Conservation (phyloP, 1,140 invertebrate genomes). For the Drosophila funebris region DNA sequence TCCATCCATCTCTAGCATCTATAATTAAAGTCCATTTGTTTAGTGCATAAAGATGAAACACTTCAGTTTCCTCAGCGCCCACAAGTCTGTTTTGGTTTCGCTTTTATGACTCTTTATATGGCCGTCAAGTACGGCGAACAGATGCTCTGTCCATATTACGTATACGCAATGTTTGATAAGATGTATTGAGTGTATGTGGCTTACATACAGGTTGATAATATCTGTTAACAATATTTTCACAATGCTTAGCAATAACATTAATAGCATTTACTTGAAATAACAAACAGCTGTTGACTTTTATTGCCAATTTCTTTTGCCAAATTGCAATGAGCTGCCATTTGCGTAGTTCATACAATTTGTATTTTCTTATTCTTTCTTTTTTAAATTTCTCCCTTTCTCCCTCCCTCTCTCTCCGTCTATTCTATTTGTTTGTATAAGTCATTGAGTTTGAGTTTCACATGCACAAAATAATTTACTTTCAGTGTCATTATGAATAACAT, state of each 20-base stretch:
- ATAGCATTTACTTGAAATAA: slow-evolving; percentile 46
- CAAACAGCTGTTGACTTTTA: slow-evolving; percentile 42
- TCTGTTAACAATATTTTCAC: slow-evolving; percentile 30
- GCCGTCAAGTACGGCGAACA: slow-evolving; percentile 33
- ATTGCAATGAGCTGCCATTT: slow-evolving; percentile 44
- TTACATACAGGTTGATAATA: slow-evolving; percentile 1
- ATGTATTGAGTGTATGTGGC: background rate
- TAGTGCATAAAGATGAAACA: background rate
- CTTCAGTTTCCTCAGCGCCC: slow-evolving; percentile 1
- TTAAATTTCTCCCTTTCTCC: no score
- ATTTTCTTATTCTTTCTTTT: background rate
- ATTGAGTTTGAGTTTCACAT: slow-evolving; percentile 25
- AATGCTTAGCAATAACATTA: slow-evolving; percentile 42
- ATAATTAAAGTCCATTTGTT: slow-evolving; percentile 31
- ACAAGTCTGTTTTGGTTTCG: slow-evolving; percentile 7
- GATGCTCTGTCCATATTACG: slow-evolving; percentile 34
- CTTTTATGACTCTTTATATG: slow-evolving; percentile 23
- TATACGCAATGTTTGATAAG: slow-evolving; percentile 36
- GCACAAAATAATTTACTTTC: slow-evolving; percentile 48
- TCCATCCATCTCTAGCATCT: background rate
- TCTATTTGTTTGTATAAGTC: slow-evolving; percentile 33
- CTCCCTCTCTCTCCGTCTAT: background rate
- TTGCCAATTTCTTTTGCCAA: slow-evolving; percentile 38
- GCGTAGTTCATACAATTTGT: slow-evolving; percentile 28
- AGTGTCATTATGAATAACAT: slow-evolving; percentile 62